Evolutionary conservation across 2,888 invertebrate species (phyloP), one percentile per base, ranked within the genome.

Genomic region (Temnothorax ravouxi): DNA sequence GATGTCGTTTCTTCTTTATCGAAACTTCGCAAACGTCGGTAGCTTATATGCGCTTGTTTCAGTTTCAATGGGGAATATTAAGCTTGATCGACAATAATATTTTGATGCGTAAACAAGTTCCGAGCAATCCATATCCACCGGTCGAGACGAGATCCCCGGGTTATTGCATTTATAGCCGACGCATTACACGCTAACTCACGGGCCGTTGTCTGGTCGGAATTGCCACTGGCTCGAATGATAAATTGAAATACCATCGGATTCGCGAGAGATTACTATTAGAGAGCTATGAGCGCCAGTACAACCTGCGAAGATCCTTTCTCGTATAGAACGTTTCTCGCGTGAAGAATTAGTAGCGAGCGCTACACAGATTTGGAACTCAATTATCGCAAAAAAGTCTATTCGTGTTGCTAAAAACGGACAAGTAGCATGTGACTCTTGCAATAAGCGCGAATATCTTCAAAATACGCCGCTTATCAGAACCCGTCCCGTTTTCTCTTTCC

Each of bases 51-150:
- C 21, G 29, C n/a, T 8, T 25, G 25, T 76, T 8, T 29, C 13
- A 47, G 79, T 59, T 59, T 47, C 71, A 47, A 4, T 8, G 44
- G 25, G 41, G 25, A 47, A 80, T 50, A 59, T 76, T 76, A 64
- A 76, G 25, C 71, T 47, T 38, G 71, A 80, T 80, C 71, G 79
- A 71, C 59, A 80, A 79, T 71, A 71, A 71, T 79, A 79, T 38
- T 59, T n/a, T 47, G 71, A 50, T 21, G 71, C 79, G 79, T 59
- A 71, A 80, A 71, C 79, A 71, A 80, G 79, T 80, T 71, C 18
- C 71, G 25, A 77, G n/a, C 71, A 59, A 59, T 79, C 56, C 34
- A 5, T 56, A 67, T 79, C 59, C 34, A 34, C 29, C 59, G 8
- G 38, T 21, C 38, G 25, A 50, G 38, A 71, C 69, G 44, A 69